phyloP scores from a whole-genome alignment of 1,140 invertebrate genomes.

The Bombus confusus region DNA sequence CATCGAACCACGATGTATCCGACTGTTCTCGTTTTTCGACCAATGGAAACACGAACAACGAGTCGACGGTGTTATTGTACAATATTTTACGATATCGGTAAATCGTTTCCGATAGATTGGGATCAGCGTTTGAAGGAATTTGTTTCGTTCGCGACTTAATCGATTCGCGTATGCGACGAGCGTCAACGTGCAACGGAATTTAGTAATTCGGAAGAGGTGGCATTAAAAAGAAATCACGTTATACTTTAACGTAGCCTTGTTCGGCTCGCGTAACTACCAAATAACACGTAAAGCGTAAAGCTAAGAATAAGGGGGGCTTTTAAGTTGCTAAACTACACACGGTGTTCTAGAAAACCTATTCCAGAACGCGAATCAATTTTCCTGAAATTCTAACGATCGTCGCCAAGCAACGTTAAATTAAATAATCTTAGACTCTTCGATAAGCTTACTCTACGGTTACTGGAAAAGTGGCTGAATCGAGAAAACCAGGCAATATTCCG shows the following conservation, averaged over 20 bases:
- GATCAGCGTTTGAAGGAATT: not conserved
- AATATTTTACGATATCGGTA: not conserved
- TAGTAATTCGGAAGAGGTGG: not conserved
- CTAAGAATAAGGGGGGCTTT: slow-evolving; percentile 5
- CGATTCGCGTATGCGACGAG: not conserved
- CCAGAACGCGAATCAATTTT: not conserved
- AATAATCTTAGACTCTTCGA: not conserved
- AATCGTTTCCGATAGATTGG: not conserved
- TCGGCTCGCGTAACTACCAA: slow-evolving; percentile 11
- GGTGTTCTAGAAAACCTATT: not conserved
- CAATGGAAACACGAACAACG: not conserved
- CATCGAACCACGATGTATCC: not conserved
- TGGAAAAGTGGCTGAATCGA: not conserved
- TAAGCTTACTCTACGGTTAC: not conserved
- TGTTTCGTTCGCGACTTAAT: not conserved
- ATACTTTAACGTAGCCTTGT: not conserved
- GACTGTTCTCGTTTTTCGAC: not conserved
- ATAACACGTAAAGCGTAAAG: slow-evolving; percentile 26
- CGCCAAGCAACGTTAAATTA: not conserved
- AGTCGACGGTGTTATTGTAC: not conserved
- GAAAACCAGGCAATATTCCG: not conserved
- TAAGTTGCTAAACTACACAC: not conserved
- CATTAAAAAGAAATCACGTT: slow-evolving; percentile 29
- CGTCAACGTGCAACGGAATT: not conserved
- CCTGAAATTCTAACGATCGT: not conserved